Conservation (phyloP, 2,797 vertebrate genomes). For the Cuculus canorus region DNA sequence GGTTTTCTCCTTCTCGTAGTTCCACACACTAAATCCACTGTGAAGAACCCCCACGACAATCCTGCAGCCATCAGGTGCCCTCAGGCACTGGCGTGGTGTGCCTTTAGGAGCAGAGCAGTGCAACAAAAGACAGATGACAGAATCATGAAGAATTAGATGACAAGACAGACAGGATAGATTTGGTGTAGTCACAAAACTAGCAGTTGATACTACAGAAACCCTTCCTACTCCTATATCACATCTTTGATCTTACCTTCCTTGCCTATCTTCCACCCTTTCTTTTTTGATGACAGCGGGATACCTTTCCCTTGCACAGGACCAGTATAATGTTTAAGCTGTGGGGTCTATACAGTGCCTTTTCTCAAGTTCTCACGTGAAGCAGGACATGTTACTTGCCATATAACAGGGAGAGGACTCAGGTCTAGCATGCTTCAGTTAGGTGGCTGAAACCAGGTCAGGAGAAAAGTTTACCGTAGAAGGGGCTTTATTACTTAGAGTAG, state of each 20-base stretch:
- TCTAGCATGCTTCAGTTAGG: not conserved
- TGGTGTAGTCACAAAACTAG: not conserved
- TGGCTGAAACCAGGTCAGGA: not conserved
- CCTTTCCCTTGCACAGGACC: not conserved
- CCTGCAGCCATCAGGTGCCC: not conserved
- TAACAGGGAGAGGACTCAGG: not conserved
- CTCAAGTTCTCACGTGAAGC: not conserved
- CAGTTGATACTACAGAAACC: not conserved
- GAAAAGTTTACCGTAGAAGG: not conserved
- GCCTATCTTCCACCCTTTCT: not conserved
- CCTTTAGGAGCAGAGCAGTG: not conserved
- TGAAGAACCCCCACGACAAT: not conserved
- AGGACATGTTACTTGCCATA: not conserved
- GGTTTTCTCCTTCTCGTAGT: not conserved
- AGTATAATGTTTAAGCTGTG: not conserved
- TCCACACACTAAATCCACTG: not conserved
- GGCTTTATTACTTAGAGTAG: not conserved
- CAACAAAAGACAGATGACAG: not conserved
- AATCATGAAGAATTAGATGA: accelerated
- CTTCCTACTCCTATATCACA: accelerated
- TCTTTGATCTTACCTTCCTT: not conserved
- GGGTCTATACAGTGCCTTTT: not conserved
- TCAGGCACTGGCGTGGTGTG: not conserved
- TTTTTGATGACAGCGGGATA: not conserved
- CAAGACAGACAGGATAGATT: not conserved